Evolutionary conservation across 2,888 invertebrate species (phyloP).

Genomic region (Papilio demoleus): DNA sequence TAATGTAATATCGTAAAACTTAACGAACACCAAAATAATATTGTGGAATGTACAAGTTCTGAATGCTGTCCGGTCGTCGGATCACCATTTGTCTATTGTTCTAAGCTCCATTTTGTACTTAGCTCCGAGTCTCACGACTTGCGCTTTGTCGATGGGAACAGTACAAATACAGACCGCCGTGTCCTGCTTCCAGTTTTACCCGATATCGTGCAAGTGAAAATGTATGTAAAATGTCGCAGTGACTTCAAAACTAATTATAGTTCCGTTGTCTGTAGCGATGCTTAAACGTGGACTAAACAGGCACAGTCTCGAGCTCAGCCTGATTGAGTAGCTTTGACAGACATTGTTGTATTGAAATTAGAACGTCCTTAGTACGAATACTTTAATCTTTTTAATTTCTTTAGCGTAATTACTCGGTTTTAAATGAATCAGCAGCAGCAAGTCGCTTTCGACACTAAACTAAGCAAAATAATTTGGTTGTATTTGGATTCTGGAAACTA

Average conservation of each 20-base stretch:
- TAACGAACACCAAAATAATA: not conserved
- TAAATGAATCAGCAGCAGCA: too few relatives aligned
- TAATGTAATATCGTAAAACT: not conserved
- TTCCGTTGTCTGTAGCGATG: slow-evolving; percentile 6
- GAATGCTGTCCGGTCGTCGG: not conserved
- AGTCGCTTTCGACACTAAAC: too few relatives aligned
- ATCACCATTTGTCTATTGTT: not conserved
- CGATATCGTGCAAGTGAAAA: not conserved
- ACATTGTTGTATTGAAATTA: too few relatives aligned
- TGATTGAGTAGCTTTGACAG: slow-evolving; percentile 1
- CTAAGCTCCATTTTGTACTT: not conserved
- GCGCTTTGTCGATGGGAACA: not conserved
- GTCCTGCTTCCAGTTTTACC: too few relatives aligned
- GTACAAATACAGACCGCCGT: too few relatives aligned
- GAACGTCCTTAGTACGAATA: too few relatives aligned
- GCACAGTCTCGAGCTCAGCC: not conserved
- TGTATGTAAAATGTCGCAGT: not conserved
- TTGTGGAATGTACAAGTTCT: not conserved
- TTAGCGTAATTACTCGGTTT: too few relatives aligned
- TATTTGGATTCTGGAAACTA: too few relatives aligned
- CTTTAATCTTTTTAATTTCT: too few relatives aligned
- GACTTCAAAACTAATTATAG: slow-evolving; percentile 17
- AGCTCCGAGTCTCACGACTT: not conserved
- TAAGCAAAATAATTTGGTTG: too few relatives aligned
- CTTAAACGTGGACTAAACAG: not conserved